Evolutionary conservation across 2,797 vertebrate genomes (phyloP).

Genomic region (Paramormyrops hopkinsi): DNA sequence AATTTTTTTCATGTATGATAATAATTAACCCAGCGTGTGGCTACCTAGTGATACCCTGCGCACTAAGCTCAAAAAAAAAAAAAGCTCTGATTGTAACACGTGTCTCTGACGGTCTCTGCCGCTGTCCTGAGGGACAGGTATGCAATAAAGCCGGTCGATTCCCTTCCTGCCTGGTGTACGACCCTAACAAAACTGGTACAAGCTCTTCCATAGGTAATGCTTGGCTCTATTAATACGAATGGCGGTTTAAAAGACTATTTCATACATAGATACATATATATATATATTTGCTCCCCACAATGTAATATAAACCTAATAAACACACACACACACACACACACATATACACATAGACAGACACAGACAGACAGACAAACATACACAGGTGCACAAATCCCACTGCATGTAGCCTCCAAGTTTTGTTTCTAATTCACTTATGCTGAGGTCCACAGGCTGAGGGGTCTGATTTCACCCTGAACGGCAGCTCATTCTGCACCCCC

Average conservation of each 20-base stretch:
- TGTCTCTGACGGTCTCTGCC: constrained; percentile 16
- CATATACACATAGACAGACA: no score
- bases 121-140: constrained; percentile 26
- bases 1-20: neutral
- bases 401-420: neutral
- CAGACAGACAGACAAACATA: neutral
- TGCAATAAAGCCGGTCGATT: constrained; percentile 39
- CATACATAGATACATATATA: neutral
- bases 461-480: neutral
- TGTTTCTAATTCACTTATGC: neutral
- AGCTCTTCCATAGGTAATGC: constrained; percentile 20
- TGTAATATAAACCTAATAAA: no score
- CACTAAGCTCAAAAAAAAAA: constrained; percentile 27
- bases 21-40: constrained; percentile 17
- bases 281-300: no score
- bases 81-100: constrained; percentile 27
- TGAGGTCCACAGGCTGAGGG: neutral
- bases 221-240: constrained; percentile 22
- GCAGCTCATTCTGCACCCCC: neutral
- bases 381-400: neutral
- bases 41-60: neutral
- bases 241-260: constrained; percentile 34
- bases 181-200: constrained; percentile 34
- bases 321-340: neutral
- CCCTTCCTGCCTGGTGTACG: constrained; percentile 23